Percentiles rank a stretch among this genome's conserved stretches.
Conservation (phyloP, 2,797 vertebrate species). For the Eulemur mongoz region DNA sequence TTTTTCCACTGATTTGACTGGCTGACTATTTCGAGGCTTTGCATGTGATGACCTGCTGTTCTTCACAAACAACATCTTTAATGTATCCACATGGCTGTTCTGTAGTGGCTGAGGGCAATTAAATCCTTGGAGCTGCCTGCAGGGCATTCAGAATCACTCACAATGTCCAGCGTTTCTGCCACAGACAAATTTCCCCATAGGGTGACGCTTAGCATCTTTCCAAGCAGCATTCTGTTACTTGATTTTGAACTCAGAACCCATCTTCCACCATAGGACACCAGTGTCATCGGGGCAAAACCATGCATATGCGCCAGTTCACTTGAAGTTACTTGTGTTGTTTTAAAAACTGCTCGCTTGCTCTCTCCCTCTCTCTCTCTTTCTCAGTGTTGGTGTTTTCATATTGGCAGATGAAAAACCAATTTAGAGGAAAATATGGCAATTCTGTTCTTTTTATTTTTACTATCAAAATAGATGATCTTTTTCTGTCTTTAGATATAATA, state of each 20-base stretch:
- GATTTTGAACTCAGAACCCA: slow-evolving; percentile 32
- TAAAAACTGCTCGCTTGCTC: not conserved
- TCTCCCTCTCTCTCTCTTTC: not conserved
- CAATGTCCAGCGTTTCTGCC: slow-evolving; percentile 10
- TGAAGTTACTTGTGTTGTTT: not conserved
- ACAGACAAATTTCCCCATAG: not conserved
- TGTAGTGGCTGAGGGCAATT: slow-evolving; percentile 58
- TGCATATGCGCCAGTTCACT: fast-evolving
- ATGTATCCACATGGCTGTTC: slow-evolving; percentile 41
- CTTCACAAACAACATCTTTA: slow-evolving; percentile 64
- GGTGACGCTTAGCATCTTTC: not conserved
- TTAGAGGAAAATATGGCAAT: slow-evolving; percentile 2
- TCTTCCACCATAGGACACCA: not conserved
- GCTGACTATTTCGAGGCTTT: slow-evolving; percentile 76
- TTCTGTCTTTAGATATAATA: not conserved
- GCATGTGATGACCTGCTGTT: slow-evolving; percentile 75
- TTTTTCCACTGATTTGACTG: slow-evolving; percentile 79
- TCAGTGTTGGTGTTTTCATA: not conserved
- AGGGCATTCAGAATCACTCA: not conserved
- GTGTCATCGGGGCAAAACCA: not conserved
- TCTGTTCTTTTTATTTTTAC: not conserved
- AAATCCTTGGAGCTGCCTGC: slow-evolving; percentile 33
- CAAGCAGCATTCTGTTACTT: not conserved
- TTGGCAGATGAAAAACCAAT: slow-evolving; percentile 21
- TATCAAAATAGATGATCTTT: not conserved